These are phyloP conservation scores for Andrena flavipes DNA, from an alignment of 2,888 invertebrate species.

Conservation along the genomic window DNA sequence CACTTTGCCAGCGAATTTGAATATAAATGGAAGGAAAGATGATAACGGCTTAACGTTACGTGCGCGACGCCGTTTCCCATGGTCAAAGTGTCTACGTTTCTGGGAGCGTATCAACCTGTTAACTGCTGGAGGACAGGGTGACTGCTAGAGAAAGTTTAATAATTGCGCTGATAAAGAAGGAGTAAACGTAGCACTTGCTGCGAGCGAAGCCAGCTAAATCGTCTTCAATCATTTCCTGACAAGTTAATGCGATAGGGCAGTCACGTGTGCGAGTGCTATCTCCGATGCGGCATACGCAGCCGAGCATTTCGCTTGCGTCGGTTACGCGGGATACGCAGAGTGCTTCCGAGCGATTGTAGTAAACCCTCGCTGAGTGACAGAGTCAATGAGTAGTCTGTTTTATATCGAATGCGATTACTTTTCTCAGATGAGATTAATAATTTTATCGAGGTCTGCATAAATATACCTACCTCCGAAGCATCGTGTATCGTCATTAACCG, in stretches of 20 bases:
- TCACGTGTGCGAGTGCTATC: too few relatives aligned
- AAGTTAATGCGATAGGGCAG: too few relatives aligned
- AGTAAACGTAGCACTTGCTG: background rate
- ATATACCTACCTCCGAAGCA: background rate
- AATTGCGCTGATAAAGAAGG: background rate
- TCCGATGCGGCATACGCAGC: too few relatives aligned
- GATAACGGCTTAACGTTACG: constrained; percentile 25
- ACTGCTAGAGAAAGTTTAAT: background rate
- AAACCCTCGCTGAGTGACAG: too few relatives aligned
- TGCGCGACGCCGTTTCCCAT: too few relatives aligned
- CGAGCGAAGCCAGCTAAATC: background rate
- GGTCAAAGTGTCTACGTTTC: background rate
- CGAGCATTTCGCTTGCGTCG: too few relatives aligned
- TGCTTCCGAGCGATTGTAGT: too few relatives aligned
- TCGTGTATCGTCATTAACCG: background rate
- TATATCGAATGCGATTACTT: too few relatives aligned
- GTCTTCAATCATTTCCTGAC: background rate
- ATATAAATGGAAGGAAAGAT: constrained; percentile 54
- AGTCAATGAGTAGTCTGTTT: too few relatives aligned
- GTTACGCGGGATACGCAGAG: too few relatives aligned
- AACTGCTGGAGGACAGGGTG: background rate
- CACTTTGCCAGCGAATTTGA: constrained; percentile 50
- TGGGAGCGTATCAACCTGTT: background rate
- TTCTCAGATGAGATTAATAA: too few relatives aligned
- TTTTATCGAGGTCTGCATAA: too few relatives aligned